Evolutionary conservation across 1,140 invertebrate species (phyloP).

Genomic region (Leucophenga varia): DNA sequence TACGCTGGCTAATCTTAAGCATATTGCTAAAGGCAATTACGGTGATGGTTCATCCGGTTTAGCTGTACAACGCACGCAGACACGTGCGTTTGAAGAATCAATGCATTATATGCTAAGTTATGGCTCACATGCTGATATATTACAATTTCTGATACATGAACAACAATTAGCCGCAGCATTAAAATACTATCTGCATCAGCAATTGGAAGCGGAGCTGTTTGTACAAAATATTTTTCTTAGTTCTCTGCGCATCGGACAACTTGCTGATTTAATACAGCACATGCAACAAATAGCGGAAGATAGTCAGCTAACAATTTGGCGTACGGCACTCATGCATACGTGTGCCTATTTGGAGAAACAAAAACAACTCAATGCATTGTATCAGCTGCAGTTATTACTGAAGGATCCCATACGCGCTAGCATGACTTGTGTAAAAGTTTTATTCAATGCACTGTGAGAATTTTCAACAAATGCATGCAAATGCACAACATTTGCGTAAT

Average conservation of each 20-base stretch:
- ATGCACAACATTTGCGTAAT: slow-evolving; percentile 61
- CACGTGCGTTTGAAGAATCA: slow-evolving; percentile 70
- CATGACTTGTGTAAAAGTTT: slow-evolving; percentile 72
- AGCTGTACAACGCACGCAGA: slow-evolving; percentile 47
- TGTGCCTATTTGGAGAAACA: slow-evolving; percentile 68
- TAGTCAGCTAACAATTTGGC: slow-evolving; percentile 65
- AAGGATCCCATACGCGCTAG: slow-evolving; percentile 70
- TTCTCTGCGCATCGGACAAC: slow-evolving; percentile 64
- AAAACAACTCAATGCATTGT: slow-evolving; percentile 66
- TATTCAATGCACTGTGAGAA: slow-evolving; percentile 62
- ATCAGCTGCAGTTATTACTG: slow-evolving; percentile 69
- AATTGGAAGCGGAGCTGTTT: slow-evolving; percentile 67
- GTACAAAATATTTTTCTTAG: slow-evolving; percentile 69
- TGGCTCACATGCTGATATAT: slow-evolving; percentile 67
- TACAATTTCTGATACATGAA: slow-evolving; percentile 70
- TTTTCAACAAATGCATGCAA: slow-evolving; percentile 61
- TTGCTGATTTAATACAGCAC: slow-evolving; percentile 62
- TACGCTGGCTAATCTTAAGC: slow-evolving; percentile 59
- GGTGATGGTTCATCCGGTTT: slow-evolving; percentile 38
- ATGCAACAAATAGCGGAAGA: slow-evolving; percentile 63
- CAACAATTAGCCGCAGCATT: slow-evolving; percentile 64
- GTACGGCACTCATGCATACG: slow-evolving; percentile 66
- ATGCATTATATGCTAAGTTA: slow-evolving; percentile 72
- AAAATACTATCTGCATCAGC: slow-evolving; percentile 65
- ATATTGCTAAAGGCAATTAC: slow-evolving; percentile 61